Percentiles rank a stretch among this genome's conserved stretches.
phyloP scores from a whole-genome alignment of 1,140 invertebrate genomes.

The Pseudomyrmex dendroicus region DNA sequence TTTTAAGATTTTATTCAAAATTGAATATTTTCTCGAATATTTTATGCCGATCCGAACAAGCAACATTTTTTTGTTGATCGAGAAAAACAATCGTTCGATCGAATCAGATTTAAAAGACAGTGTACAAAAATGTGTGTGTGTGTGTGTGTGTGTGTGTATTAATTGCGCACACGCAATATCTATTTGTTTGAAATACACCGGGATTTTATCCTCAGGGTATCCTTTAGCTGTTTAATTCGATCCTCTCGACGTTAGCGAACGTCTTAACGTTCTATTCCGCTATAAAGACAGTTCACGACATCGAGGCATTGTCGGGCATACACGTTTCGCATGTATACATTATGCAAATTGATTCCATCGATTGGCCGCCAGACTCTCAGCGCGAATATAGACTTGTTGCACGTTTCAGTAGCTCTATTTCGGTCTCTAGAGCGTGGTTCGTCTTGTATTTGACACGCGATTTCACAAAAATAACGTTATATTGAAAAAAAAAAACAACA shows the following conservation, averaged over 20 bases:
- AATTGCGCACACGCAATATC: not conserved
- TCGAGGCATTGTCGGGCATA: constrained; percentile 65
- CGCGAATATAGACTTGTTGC: constrained; percentile 70
- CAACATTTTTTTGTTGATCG: not conserved
- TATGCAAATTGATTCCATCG: constrained; percentile 80
- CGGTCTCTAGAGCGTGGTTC: constrained; percentile 14
- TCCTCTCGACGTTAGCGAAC: constrained; percentile 36
- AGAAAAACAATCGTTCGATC: not conserved
- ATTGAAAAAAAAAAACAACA: constrained; percentile 14
- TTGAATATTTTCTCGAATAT: not conserved
- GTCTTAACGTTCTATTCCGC: constrained; percentile 37
- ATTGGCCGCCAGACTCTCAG: constrained; percentile 63
- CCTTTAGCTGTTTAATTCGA: not conserved
- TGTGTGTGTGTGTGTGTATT: no score
- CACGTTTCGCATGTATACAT: constrained; percentile 73
- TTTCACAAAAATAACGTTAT: constrained; percentile 60
- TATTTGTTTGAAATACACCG: constrained; percentile 1
- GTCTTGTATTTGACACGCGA: constrained; percentile 36
- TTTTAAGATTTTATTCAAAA: constrained; percentile 9
- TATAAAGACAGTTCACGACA: constrained; percentile 53
- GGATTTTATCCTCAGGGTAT: not conserved
- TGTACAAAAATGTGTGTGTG: not conserved
- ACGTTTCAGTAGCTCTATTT: constrained; percentile 60
- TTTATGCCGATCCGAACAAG: not conserved
- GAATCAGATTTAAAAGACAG: not conserved